phyloP scores from a whole-genome alignment of 1,140 invertebrate genomes.

The Anastrepha ludens region DNA sequence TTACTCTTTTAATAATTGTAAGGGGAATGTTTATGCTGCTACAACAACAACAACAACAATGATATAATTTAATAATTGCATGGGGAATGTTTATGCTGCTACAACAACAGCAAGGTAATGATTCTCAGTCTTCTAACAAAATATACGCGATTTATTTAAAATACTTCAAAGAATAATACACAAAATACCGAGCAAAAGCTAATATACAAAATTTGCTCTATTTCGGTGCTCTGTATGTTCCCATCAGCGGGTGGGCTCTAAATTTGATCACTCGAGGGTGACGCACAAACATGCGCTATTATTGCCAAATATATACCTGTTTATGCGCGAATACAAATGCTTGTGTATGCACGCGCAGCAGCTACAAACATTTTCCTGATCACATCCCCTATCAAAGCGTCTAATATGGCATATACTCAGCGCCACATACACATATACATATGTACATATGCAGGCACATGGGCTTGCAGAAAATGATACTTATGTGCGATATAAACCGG shows the following conservation, averaged over 20 bases:
- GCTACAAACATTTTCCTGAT: neutral
- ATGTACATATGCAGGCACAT: neutral
- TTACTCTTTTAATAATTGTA: too few relatives aligned
- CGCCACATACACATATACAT: neutral
- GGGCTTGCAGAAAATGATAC: neutral
- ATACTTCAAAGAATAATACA: too few relatives aligned
- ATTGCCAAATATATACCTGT: neutral
- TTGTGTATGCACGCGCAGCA: neutral
- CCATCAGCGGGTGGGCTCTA: slow-evolving; percentile 37
- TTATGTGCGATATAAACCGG: slow-evolving; percentile 4
- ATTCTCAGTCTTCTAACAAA: too few relatives aligned
- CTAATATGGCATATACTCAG: neutral
- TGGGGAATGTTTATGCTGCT: too few relatives aligned
- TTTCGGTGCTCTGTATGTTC: neutral
- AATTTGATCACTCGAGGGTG: neutral
- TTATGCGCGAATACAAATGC: neutral
- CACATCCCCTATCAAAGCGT: slow-evolving; percentile 5
- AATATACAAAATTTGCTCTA: too few relatives aligned
- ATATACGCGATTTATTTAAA: too few relatives aligned
- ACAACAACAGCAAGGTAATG: too few relatives aligned
- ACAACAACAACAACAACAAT: too few relatives aligned
- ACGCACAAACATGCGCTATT: neutral
- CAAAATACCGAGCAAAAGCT: too few relatives aligned
- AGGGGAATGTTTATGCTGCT: too few relatives aligned
- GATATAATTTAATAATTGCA: too few relatives aligned